Evolutionary conservation across 2,797 vertebrate genomes (phyloP), one percentile per base, ranked within the genome.

Genomic region (Antrozous pallidus): DNA sequence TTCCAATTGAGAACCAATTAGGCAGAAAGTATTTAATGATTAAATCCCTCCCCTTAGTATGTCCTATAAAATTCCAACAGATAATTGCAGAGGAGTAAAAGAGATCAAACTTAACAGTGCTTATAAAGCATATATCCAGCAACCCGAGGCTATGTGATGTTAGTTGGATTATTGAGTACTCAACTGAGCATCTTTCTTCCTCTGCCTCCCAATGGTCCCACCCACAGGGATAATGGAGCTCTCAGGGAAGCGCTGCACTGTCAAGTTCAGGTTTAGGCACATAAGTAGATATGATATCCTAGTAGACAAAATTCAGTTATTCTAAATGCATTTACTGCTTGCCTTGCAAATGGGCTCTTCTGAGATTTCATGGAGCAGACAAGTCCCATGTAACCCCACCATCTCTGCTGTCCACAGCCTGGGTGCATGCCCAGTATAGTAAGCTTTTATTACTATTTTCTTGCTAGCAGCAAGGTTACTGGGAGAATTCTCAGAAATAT

Each of bases 1-100:
- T 91, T 96, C 78, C 80, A 93, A 49, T 82, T 96, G 97, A 96
- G 86, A 96, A 90, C 84, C 94, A 96, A 97, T 95, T 94, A 97
- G 89, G 70, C 94, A 79, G 73, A 96, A 96, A 96, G 84, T 94
- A 90, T 63, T 95, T 95, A 96, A 94, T 1, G 14, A 97, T 96
- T 94, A 95, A 96, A 96, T 95, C 73, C 89, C 84, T 95, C 77
- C 77, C 87, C 84, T 96, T 6, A 3, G 63, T 89, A 84, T 91
- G 69, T 80, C 88, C 87, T 90, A 90, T 93, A 97, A 97, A 96
- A 94, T 95, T 75, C 83, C 58, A 94, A 71, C 56, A 71, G 92
- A 93, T 97, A 94, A 96, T 82, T 94, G 69, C 69, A 54, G 67
- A 93, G 65, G 75, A 96, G 38, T 90, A 69, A 96, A 96, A 91